Percentiles rank a stretch among this genome's conserved stretches.
Conservation (phyloP, 2,113 vertebrate species). For the Xiphophorus hellerii region DNA sequence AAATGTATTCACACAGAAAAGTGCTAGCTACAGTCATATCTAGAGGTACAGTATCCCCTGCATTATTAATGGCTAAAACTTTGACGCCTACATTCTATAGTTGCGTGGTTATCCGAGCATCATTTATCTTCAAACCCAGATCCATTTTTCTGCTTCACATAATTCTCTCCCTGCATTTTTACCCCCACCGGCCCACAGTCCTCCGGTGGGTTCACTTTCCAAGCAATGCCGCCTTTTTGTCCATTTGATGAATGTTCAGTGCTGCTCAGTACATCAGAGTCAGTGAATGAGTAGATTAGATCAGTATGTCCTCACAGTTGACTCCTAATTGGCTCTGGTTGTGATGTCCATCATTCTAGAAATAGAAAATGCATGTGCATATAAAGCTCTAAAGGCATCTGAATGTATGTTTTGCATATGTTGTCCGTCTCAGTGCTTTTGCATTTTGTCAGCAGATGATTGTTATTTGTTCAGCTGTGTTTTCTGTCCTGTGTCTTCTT, state of each 20-base stretch:
- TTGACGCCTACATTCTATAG: slow-evolving; percentile 39
- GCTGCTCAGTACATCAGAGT: slow-evolving; percentile 44
- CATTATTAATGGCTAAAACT: slow-evolving; percentile 21
- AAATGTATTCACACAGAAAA: slow-evolving; percentile 24
- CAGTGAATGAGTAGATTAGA: slow-evolving; percentile 60
- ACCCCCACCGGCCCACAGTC: slow-evolving; percentile 61
- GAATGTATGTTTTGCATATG: slow-evolving; percentile 78
- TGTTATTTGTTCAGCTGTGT: slow-evolving; percentile 56
- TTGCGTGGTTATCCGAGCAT: slow-evolving; percentile 57
- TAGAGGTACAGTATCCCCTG: slow-evolving; percentile 41
- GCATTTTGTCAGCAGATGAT: slow-evolving; percentile 75
- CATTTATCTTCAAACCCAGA: slow-evolving; percentile 70
- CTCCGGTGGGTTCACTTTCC: slow-evolving; percentile 67
- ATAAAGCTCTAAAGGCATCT: slow-evolving; percentile 74
- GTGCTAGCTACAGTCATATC: slow-evolving; percentile 20
- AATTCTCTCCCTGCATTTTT: slow-evolving; percentile 69
- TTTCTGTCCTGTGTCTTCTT: slow-evolving; percentile 44
- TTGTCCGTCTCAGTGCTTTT: slow-evolving; percentile 76
- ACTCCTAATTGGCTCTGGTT: slow-evolving; percentile 80
- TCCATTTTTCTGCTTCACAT: slow-evolving; percentile 72
- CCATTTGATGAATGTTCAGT: slow-evolving; percentile 56
- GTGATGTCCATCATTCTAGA: slow-evolving; percentile 65
- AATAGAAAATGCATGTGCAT: slow-evolving; percentile 78
- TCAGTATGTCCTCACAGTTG: slow-evolving; percentile 63
- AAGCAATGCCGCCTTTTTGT: slow-evolving; percentile 65